A percentile compares a stretch with the other conserved stretches of the same genome.
Evolutionary conservation across 2,797 vertebrate genomes (phyloP).

Genomic region (Platalea minor): DNA sequence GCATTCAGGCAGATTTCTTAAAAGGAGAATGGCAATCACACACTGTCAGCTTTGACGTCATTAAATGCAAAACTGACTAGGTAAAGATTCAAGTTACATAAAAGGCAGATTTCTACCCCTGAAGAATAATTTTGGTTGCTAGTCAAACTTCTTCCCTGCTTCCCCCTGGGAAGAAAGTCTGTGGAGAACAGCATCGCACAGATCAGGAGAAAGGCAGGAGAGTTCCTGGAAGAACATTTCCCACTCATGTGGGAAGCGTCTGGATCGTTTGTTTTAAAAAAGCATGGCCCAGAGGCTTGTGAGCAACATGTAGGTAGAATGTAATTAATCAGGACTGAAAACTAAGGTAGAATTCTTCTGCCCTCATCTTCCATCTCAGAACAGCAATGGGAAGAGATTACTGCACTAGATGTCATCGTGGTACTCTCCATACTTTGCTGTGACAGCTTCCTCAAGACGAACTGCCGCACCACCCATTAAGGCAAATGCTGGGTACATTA

Average conservation of each 20-base stretch:
- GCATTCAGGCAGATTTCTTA: slow-evolving; percentile 1
- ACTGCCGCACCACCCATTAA: slow-evolving; percentile 90
- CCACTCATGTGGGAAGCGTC: background rate
- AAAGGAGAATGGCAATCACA: background rate
- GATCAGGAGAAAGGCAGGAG: slow-evolving; percentile 5
- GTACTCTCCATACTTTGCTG: slow-evolving; percentile 80
- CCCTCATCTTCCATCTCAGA: background rate
- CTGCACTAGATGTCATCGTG: slow-evolving; percentile 59
- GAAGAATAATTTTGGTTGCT: slow-evolving; percentile 33
- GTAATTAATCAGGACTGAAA: slow-evolving; percentile 46
- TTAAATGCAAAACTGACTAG: background rate
- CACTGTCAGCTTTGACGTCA: background rate
- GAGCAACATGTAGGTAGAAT: background rate
- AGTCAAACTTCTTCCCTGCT: slow-evolving; percentile 6
- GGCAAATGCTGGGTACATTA: slow-evolving; percentile 94
- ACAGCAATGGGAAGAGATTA: background rate
- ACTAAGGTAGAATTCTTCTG: slow-evolving; percentile 5
- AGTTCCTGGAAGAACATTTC: background rate
- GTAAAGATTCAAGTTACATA: slow-evolving; percentile 6
- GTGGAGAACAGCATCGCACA: background rate
- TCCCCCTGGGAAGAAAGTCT: background rate
- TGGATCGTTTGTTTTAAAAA: background rate
- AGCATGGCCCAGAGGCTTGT: background rate
- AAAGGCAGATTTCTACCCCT: slow-evolving; percentile 33
- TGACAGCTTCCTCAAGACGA: slow-evolving; percentile 86